Base-by-base conservation (phyloP, 1,140 invertebrate genomes). In the Lordiphosa stackelbergi region DNA sequence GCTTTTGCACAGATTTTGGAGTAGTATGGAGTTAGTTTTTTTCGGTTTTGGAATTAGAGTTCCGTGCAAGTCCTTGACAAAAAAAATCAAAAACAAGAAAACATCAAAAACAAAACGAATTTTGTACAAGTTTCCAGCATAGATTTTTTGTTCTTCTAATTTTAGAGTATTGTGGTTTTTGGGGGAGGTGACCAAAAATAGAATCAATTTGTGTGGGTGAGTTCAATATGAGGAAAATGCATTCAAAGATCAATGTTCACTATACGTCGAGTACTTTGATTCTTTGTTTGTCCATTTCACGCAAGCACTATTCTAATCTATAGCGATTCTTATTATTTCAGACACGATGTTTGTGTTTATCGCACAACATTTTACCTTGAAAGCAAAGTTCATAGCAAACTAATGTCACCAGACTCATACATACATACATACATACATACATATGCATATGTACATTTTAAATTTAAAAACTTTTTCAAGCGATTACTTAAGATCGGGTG, bases 381-480 rank as follows among this genome's bases (percentile, higher is more conserved):
- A 60, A 56, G 11, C 75, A 79, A 75, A 73, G 77, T 81, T 75
- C 75, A 71, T 53, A 66, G 57, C 52, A 64, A 78, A 72, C 37
- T 54, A 52, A 51, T 52, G 47, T 64, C 47, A 24, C 35, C 53
- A 28, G 28, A 46, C 9, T 9, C 12, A 4, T 34, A 47, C 49
- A 46, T 24, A 58, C 10, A 34, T 28, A 24, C 11, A 11, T 28
- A 24, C 11, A 11, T 16, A 22, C 36, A 28, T 19, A 46, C 13
- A 35, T 9, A 31, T 48, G 37, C 13, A 35, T 9, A 31, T 48
- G 37, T 49, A 28, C 11, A 35, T 55, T 13, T 40, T 40, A 56
- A 47, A 63, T 53, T 65, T 55, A 36, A 35, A 40, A 61, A 47
- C 49, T 58, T 45, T 65, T 35, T 47, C 31, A 12, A 53, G 46